Conservation (phyloP, 2,888 invertebrate genomes). For the Neocrepidodera transversa region DNA sequence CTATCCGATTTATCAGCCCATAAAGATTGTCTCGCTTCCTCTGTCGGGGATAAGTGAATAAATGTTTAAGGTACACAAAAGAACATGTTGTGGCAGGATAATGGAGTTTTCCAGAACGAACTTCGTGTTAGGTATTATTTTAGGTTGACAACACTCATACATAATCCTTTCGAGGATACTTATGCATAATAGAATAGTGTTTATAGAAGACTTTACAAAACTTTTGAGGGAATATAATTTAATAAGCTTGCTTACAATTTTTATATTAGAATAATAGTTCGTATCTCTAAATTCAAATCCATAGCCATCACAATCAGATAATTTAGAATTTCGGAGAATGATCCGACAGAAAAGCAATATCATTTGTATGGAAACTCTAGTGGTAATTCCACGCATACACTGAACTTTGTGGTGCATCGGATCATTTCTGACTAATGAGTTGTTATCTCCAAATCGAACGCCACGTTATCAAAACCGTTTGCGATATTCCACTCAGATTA, state of each 20-base stretch:
- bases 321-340: slow-evolving; percentile 11
- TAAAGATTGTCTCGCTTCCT: slow-evolving; percentile 1
- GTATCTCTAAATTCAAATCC: too few species aligned
- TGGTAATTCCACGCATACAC: slow-evolving; percentile 14
- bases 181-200: not conserved
- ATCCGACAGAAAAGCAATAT: slow-evolving; percentile 15
- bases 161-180: not conserved
- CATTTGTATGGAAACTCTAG: slow-evolving; percentile 6
- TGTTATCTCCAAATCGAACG: slow-evolving; percentile 31
- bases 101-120: slow-evolving; percentile 3
- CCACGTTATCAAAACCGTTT: slow-evolving; percentile 19
- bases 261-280: too few species aligned
- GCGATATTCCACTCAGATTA: slow-evolving; percentile 21
- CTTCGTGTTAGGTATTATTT: slow-evolving; percentile 2
- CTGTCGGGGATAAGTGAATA: not conserved
- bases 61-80: slow-evolving; percentile 8
- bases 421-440: slow-evolving; percentile 29
- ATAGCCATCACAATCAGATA: too few species aligned
- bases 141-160: not conserved
- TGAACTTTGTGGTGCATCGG: slow-evolving; percentile 5
- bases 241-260: too few species aligned
- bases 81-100: not conserved
- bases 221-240: not conserved
- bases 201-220: not conserved
- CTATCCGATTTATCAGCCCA: slow-evolving; percentile 7